A percentile compares a stretch with the other conserved stretches of the same genome.
phyloP scores from a whole-genome alignment of 2,113 vertebrate genomes.

The Capra hircus region DNA sequence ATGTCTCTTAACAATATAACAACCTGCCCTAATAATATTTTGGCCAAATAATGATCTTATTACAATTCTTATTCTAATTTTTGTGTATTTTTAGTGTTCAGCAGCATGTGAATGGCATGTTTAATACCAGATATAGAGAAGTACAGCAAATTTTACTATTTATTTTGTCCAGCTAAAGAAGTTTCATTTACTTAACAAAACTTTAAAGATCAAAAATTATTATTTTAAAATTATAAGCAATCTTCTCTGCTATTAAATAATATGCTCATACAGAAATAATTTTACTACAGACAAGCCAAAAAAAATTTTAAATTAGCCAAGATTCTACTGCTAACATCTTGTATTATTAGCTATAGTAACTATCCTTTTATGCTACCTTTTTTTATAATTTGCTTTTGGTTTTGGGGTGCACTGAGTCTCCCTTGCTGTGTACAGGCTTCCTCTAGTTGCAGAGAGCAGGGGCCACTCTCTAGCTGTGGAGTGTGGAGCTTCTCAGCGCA shows the following conservation, averaged over 20 bases:
- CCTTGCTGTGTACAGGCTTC: accelerated
- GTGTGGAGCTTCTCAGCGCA: not conserved
- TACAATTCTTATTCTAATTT: slow-evolving; percentile 26
- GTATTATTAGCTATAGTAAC: not conserved
- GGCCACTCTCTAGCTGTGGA: not conserved
- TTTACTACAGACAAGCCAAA: not conserved
- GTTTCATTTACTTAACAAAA: not conserved
- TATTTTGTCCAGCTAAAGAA: not conserved
- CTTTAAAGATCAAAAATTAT: not conserved
- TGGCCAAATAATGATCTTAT: slow-evolving; percentile 9
- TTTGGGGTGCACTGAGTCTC: not conserved
- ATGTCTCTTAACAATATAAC: not conserved
- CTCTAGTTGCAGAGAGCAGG: not conserved
- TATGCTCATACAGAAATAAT: not conserved
- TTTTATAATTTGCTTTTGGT: not conserved
- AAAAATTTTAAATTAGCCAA: not conserved
- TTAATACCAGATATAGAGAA: not conserved
- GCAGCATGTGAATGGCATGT: not conserved
- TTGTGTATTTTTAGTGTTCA: not conserved
- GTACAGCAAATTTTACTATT: not conserved
- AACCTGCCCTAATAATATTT: not conserved
- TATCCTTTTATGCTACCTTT: not conserved
- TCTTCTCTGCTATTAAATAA: slow-evolving; percentile 11
- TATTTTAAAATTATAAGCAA: not conserved
- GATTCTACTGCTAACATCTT: not conserved